Evolutionary conservation across 2,797 vertebrate species (phyloP), one percentile per base, ranked within the genome.

Genomic region (Carduelis carduelis): DNA sequence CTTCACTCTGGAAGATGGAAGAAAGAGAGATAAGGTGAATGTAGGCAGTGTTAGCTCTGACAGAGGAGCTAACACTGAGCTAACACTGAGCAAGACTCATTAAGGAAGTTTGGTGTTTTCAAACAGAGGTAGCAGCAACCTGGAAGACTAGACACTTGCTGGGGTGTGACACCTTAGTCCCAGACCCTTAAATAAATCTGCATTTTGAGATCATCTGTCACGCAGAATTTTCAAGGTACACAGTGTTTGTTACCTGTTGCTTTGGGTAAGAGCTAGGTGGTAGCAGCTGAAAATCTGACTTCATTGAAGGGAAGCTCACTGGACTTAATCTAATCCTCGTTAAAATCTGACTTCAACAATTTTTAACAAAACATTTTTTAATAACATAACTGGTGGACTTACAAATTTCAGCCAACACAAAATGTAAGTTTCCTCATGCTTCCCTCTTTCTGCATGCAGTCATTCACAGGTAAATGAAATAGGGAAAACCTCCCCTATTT

Each of bases 1-100:
- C 3, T 77, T 49, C 2, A 3, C 35, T 39, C 49, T 66, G 37
- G 17, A 89, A 93, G 37, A 87, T 18, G 59, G 41, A 92, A 64
- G 66, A 32, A 59, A 70, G 41, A 37, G 7, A 55, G 22, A 27
- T 19, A 24, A 0, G 11, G 9, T 57, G 11, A 24, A 16, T 24
- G 11, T 22, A 53, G 68, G 17, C 35, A 53, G 12, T 47, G 32
- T 34, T 14, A 43, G 9, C 1, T 0, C 0, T 3, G 41, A 50
- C 24, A 69, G 35, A 39, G n/a, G 27, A 85, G 41, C 35, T 35
- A 35, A 35, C 35, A 35, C 30, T 55, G 20, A 85, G 41, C 35
- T 35, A 35, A 35, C 35, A 35, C 30, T 55, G 20, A n/a, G n/a
- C 20, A 69, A 77, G 69, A 49, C 14, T 53, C 24, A 18, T 23